Evolutionary conservation across 37 sponge, comb jelly and placozoan genomes (phyloP).

Genomic region (Halichondria panicea): DNA sequence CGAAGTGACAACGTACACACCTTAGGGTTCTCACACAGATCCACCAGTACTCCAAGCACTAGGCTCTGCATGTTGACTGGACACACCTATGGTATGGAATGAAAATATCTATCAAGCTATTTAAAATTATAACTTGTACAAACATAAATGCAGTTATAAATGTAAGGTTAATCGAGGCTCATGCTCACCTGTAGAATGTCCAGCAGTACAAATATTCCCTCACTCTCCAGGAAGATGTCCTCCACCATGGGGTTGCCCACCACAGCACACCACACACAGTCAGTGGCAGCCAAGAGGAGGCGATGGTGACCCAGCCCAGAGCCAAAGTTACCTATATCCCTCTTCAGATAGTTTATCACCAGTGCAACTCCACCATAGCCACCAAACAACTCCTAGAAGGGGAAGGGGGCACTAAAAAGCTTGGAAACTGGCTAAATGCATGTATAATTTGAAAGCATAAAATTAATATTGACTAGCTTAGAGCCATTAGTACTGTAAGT

Average conservation of each 20-base stretch:
- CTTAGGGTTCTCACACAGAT: constrained; percentile 93
- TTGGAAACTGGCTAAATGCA: neutral
- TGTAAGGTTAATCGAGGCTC: too few species aligned
- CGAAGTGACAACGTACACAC: constrained; percentile 30
- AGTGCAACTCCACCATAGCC: constrained; percentile 82
- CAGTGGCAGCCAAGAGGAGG: constrained; percentile 80
- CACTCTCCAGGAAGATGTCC: constrained; percentile 94
- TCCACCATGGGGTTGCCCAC: constrained; percentile 80
- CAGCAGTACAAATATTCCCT: constrained; percentile 86
- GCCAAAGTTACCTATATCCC: constrained; percentile 56
- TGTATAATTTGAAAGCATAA: neutral
- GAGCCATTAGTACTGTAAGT: neutral
- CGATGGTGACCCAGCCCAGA: constrained; percentile 90
- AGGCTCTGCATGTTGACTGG: constrained; percentile 86
- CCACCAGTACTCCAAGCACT: constrained; percentile 89
- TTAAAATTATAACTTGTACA: too few species aligned
- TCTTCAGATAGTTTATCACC: constrained; percentile 71
- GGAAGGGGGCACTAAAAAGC: neutral
- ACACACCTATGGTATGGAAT: constrained; percentile 73
- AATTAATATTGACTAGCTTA: neutral
- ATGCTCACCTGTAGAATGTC: constrained; percentile 81
- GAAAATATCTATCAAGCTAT: too few species aligned
- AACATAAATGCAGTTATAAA: neutral
- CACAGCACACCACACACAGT: constrained; percentile 89
- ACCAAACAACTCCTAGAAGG: constrained; percentile 85